These are phyloP conservation scores for Pygmarrhopalites habei DNA, from an alignment of 1,140 invertebrate species.

Conservation along the genomic window DNA sequence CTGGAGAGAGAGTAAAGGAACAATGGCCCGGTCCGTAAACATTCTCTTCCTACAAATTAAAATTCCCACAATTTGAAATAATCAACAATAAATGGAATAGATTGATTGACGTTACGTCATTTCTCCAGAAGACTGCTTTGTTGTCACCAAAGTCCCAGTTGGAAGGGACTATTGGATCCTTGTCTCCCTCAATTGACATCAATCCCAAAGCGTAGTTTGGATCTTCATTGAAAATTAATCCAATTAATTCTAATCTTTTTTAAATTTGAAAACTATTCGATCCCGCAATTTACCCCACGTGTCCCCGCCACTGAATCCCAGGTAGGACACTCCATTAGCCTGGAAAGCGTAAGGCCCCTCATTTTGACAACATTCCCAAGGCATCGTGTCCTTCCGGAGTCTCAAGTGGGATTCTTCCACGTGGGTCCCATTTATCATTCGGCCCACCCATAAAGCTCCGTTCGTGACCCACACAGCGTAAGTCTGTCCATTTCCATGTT, in stretches of 20 bases:
- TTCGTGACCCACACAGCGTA: background rate
- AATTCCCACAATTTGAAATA: no score
- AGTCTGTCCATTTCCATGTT: background rate
- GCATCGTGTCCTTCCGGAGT: background rate
- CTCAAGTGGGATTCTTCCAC: background rate
- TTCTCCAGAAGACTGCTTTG: conserved; percentile 9
- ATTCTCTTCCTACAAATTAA: no score
- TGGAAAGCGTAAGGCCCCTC: conserved; percentile 17
- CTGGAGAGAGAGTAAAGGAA: conserved; percentile 7
- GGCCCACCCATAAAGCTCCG: conserved; percentile 10
- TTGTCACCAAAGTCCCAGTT: conserved; percentile 5
- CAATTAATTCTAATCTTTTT: no score
- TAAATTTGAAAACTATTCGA: no score
- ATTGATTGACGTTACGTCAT: no score
- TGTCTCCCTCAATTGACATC: conserved; percentile 10
- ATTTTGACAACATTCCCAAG: conserved; percentile 17
- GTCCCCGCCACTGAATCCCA: conserved; percentile 1
- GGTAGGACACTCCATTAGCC: conserved; percentile 8
- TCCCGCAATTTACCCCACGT: no score
- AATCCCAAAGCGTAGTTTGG: conserved; percentile 12
- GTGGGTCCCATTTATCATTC: conserved; percentile 7
- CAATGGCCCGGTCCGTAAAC: conserved; percentile 13
- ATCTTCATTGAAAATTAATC: no score
- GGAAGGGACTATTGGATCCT: conserved; percentile 14
- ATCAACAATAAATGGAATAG: no score